Base-by-base conservation (phyloP, 2,888 invertebrate species). In the Neuroscelio doddi region DNA sequence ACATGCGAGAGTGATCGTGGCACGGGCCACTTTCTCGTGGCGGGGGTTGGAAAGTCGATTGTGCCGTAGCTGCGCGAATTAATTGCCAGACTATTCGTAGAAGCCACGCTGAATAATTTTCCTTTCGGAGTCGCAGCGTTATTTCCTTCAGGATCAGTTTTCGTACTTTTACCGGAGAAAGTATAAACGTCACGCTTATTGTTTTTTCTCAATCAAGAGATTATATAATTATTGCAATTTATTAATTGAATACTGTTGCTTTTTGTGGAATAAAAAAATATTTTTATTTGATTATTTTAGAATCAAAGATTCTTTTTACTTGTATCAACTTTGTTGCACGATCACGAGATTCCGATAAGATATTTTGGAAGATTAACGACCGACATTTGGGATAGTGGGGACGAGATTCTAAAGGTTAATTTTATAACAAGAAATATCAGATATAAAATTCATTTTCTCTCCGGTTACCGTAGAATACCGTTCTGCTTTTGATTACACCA, bases 361-460 rank as follows among this genome's bases (percentile, higher is more conserved):
- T 64, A 42, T 53, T 49, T 49, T 16, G 16, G 39, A 46, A 64
- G 46, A 52, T 26, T 14, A 47, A 53, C 21, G 3, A 21, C 3
- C 21, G 21, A 21, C 30, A 5, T 30, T 5, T 4, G 3, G 3
- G 30, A 30, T 30, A 9, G 64, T 41, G 59, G 64, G 64, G 64
- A 50, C 49, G 3, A 64, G 55, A 64, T 45, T 64, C 59, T 59
- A 64, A 64, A 64, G 59, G 64, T 64, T 59, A 55, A 59, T 64
- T 64, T 64, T 64, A 64, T 64, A 64, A 64, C 64, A 56, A 58
- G 41, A 26, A 55, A 64, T 58, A 64, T 64, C 55, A 46, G 55
- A 59, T 64, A 59, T 50, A 46, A 24, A 24, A 45, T 41, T 51
- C 55, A 64, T 64, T 64, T 64, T 64, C 41, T 46, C 39, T 41